Percentiles rank a stretch among this genome's conserved stretches.
phyloP scores from a whole-genome alignment of 2,888 invertebrate genomes.

The Pandemis heparana region DNA sequence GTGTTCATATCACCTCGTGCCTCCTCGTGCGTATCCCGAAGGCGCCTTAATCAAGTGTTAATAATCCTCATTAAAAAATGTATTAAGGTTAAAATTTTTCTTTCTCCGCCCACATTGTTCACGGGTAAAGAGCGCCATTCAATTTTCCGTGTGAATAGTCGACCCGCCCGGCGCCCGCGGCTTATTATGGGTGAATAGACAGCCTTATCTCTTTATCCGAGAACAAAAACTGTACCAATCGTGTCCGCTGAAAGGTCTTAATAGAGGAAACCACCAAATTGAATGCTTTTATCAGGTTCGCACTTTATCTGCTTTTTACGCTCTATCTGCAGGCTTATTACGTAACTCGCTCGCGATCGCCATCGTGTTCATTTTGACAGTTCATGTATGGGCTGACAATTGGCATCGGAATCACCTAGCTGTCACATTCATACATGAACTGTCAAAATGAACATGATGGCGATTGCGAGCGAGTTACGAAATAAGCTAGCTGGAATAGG shows the following conservation, averaged over 20 bases:
- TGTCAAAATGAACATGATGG: no score
- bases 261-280: conserved; percentile 10
- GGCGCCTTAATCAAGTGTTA: neutral
- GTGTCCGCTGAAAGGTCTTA: conserved; percentile 9
- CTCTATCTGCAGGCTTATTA: no score
- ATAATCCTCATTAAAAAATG: conserved; percentile 9
- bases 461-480: no score
- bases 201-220: conserved; percentile 19
- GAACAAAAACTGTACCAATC: conserved; percentile 19
- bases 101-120: conserved; percentile 21
- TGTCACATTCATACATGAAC: no score
- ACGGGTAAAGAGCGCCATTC: conserved; percentile 21
- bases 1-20: neutral
- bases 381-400: no score
- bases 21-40: neutral
- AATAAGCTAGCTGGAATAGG: no score
- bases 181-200: conserved; percentile 25
- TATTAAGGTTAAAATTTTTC: conserved; percentile 1
- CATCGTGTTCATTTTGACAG: no score
- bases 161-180: conserved; percentile 11
- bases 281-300: conserved; percentile 12
- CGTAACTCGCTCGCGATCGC: no score
- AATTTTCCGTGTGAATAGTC: conserved; percentile 25
- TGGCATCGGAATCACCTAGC: no score
- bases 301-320: neutral